Evolutionary conservation across 1,140 invertebrate species (phyloP).

Genomic region (Drosophila azteca): DNA sequence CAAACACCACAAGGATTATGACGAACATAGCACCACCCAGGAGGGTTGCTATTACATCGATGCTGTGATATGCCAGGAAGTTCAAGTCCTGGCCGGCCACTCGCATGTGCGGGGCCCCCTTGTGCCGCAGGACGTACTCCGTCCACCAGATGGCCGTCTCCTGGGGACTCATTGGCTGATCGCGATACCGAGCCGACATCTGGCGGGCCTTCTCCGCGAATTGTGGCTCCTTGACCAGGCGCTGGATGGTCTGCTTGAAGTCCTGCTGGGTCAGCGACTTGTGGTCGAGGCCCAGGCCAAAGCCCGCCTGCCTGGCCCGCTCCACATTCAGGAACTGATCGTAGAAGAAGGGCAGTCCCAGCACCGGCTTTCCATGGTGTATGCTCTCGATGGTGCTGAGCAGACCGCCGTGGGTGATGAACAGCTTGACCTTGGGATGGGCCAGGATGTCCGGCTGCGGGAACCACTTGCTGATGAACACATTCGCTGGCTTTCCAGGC

Average conservation of each 20-base stretch:
- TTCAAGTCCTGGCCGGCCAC: conserved; percentile 65
- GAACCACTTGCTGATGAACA: conserved; percentile 88
- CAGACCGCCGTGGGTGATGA: conserved; percentile 90
- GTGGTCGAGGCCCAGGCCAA: conserved; percentile 83
- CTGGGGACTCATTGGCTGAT: conserved; percentile 86
- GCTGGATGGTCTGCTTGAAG: conserved; percentile 68
- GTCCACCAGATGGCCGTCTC: conserved; percentile 89
- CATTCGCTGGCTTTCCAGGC: conserved; percentile 85
- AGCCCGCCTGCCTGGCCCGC: conserved; percentile 84
- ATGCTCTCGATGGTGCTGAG: conserved; percentile 89
- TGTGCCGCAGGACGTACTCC: conserved; percentile 87
- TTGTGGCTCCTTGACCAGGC: conserved; percentile 73
- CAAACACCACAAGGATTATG: not conserved
- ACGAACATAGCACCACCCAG: conserved; percentile 15
- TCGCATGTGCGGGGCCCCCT: conserved; percentile 74
- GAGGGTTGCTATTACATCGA: conserved; percentile 83
- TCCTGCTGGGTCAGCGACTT: conserved; percentile 75
- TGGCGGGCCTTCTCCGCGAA: conserved; percentile 84
- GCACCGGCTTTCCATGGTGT: conserved; percentile 88
- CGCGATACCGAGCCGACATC: conserved; percentile 85
- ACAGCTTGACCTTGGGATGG: conserved; percentile 87
- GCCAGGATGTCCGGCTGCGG: conserved; percentile 89
- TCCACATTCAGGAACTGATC: conserved; percentile 87
- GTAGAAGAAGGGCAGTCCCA: conserved; percentile 88
- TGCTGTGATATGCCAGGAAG: conserved; percentile 84